phyloP scores from a whole-genome alignment of 2,113 vertebrate genomes.

The Prunella himalayana region DNA sequence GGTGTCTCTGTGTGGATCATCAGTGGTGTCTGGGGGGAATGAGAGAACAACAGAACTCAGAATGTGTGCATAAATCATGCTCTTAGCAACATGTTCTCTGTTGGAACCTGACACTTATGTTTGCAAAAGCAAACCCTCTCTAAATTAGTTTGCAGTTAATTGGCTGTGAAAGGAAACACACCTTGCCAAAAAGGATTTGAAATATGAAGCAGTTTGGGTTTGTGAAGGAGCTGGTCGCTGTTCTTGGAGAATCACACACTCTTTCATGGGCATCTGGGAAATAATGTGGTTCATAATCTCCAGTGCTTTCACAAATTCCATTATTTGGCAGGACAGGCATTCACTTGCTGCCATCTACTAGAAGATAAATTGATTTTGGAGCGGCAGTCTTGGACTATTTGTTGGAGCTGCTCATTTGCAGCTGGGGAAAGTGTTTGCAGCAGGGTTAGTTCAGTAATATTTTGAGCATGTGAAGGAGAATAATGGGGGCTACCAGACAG shows the following conservation, averaged over 20 bases:
- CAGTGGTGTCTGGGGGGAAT: neutral
- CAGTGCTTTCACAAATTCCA: neutral
- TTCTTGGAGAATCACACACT: neutral
- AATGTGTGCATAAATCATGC: neutral
- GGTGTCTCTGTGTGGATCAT: neutral
- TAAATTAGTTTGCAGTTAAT: slow-evolving; percentile 58
- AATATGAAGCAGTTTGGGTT: slow-evolving; percentile 28
- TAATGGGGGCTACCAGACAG: neutral
- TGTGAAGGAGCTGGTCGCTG: neutral
- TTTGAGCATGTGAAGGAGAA: neutral
- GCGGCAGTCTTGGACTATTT: neutral
- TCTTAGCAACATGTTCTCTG: slow-evolving; percentile 24
- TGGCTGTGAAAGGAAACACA: slow-evolving; percentile 38
- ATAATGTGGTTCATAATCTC: slow-evolving; percentile 16
- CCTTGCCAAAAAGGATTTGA: slow-evolving; percentile 55
- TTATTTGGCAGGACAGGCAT: neutral
- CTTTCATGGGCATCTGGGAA: slow-evolving; percentile 11
- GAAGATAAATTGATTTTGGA: neutral
- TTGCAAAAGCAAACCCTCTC: slow-evolving; percentile 39
- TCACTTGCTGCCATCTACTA: neutral
- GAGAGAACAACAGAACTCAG: neutral
- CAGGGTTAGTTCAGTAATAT: neutral
- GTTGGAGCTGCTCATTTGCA: neutral
- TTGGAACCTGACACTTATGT: slow-evolving; percentile 25
- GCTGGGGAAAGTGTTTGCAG: neutral